Base-by-base conservation (phyloP, 1,140 invertebrate genomes). In the Drosophila nasuta region DNA sequence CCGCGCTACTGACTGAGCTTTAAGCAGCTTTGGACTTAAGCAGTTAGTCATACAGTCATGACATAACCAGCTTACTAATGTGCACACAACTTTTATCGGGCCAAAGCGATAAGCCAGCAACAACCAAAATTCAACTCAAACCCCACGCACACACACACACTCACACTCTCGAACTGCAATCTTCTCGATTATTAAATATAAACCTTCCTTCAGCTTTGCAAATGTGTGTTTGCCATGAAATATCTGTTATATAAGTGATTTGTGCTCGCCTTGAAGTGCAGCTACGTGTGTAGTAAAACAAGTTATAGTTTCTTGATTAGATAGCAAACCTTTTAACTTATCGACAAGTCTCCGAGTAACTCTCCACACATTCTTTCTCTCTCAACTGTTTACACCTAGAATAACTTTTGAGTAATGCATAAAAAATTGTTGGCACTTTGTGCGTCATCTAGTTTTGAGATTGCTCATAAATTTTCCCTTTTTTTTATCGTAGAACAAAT, bases 301-400 rank as follows among this genome's bases (percentile, higher is more conserved):
- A 64, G 52, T 66, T 51, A 30, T 58, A 35, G 6, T 20, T 58
- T n/a, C 10, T 74, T 74, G 71, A 74, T 74, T 74, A 74, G 71
- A 74, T 74, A 57, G 71, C 25, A 60, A 56, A 74, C 54, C 60
- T 60, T 73, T 60, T 7, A 3, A 56, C 49, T 68, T 54, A 67
- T 45, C 7, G 30, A 54, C 13, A 15, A 35, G n/a, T 15, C 51
- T 54, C 25, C 10, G 6, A 43, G 8, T 10, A 35, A 11, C 7
- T 10, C 35, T 57, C 30, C 5, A 28, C 52, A 38, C 15, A 25
- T 25, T 25, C 20, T 25, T 35, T 43, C 38, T 41, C 38, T 25
- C 20, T 25, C 20, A 25, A 25, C 20, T 25, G 20, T 25, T 25
- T 25, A 41, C 11, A 43, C 41, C n/a, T 43, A 41, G 35, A 38